Evolutionary conservation across 2,797 vertebrate species (phyloP).

Genomic region (Champsocephalus gunnari): DNA sequence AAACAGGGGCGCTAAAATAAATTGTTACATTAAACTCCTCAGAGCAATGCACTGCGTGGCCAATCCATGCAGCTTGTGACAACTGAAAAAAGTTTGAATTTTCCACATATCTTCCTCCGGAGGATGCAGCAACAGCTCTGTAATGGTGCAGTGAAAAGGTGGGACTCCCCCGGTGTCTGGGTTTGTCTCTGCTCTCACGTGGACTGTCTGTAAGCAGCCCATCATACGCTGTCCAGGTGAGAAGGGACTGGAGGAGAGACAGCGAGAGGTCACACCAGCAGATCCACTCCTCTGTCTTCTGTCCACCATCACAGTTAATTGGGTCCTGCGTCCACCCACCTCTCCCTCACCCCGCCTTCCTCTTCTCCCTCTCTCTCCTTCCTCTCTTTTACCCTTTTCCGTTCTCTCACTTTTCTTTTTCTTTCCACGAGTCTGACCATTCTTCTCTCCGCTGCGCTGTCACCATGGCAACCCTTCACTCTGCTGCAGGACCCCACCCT

Average conservation of each 20-base stretch:
- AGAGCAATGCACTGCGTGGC: not conserved
- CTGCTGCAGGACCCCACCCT: constrained; percentile 87
- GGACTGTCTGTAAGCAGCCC: constrained; percentile 49
- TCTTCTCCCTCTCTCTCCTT: constrained; percentile 20
- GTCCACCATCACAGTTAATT: constrained; percentile 73
- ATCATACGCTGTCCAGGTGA: constrained; percentile 60
- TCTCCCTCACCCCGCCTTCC: constrained; percentile 32
- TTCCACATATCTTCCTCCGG: constrained; percentile 17
- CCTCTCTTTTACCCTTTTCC: constrained; percentile 58
- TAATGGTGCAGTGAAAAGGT: constrained; percentile 66
- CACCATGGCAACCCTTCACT: constrained; percentile 87
- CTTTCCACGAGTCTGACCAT: constrained; percentile 81
- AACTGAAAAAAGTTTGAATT: constrained; percentile 45
- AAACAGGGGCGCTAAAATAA: not conserved
- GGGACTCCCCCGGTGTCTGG: constrained; percentile 53
- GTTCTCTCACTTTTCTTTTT: constrained; percentile 75
- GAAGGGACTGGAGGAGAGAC: constrained; percentile 53
- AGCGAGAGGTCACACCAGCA: constrained; percentile 64
- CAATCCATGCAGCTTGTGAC: constrained; percentile 6
- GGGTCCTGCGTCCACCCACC: constrained; percentile 63
- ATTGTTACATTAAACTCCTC: constrained; percentile 7
- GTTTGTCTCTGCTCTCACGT: constrained; percentile 54
- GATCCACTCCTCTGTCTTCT: constrained; percentile 55
- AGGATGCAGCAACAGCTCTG: constrained; percentile 51
- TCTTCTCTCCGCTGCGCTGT: constrained; percentile 79